These are phyloP conservation scores for Hippocampus mohnikei DNA, from an alignment of 2,113 vertebrate genomes.

Conservation along the genomic window DNA sequence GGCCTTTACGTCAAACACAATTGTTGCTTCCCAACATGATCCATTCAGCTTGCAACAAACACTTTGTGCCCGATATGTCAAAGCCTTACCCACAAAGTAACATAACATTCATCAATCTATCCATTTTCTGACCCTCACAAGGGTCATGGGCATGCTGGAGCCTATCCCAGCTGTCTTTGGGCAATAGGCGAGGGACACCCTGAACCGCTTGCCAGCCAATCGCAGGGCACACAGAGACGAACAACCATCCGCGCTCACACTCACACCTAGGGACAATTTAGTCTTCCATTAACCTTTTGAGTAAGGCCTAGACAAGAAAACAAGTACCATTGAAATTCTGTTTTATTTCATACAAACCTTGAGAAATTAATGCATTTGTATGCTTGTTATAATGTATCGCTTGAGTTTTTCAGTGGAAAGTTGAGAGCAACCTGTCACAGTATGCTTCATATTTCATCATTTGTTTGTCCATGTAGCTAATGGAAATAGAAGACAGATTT, in stretches of 20 bases:
- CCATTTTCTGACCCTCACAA: no score
- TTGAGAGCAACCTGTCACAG: background rate
- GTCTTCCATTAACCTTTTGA: no score
- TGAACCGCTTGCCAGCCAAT: no score
- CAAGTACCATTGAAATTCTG: no score
- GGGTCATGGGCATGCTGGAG: no score
- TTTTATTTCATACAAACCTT: background rate
- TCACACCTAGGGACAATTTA: no score
- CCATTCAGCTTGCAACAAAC: conserved; percentile 10
- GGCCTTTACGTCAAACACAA: background rate
- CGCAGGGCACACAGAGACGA: no score
- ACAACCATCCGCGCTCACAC: no score
- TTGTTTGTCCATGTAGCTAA: background rate
- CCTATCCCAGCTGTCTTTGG: no score
- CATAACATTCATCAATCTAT: background rate
- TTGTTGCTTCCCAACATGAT: background rate
- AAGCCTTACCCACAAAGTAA: conserved; percentile 36
- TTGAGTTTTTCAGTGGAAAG: background rate
- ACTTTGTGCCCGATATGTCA: conserved; percentile 20
- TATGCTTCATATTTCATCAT: background rate
- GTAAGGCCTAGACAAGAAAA: no score
- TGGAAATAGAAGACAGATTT: background rate
- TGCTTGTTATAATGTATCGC: background rate
- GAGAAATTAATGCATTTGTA: background rate
- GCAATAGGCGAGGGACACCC: no score